phyloP scores from a whole-genome alignment of 2,797 vertebrate species.

The Neomorphus geoffroyi region DNA sequence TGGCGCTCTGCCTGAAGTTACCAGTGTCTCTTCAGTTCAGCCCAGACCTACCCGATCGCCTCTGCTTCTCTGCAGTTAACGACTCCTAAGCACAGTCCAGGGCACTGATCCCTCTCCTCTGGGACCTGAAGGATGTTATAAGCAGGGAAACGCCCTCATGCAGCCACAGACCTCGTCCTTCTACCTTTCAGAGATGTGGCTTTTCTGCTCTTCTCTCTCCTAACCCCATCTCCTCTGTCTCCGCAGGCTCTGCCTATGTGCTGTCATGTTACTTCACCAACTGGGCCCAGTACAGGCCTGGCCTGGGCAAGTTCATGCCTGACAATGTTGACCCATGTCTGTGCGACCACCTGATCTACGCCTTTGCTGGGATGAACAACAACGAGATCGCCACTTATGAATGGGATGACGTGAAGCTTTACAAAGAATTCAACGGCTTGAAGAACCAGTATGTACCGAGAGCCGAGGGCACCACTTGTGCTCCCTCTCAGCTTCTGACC shows the following conservation, averaged over 20 bases:
- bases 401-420: conserved; percentile 79
- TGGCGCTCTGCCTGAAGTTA: too few species aligned
- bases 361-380: conserved; percentile 81
- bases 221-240: not conserved
- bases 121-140: too few species aligned
- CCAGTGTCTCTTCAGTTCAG: not conserved
- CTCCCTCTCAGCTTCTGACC: too few species aligned
- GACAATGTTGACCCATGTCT: conserved; percentile 77
- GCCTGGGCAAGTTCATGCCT: conserved; percentile 73
- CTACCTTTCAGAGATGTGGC: too few species aligned
- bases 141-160: too few species aligned
- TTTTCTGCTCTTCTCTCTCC: not conserved
- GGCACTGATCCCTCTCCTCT: too few species aligned
- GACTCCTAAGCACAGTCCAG: too few species aligned
- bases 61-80: too few species aligned
- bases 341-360: conserved; percentile 81
- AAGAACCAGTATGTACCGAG: too few species aligned
- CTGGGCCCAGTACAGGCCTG: conserved; percentile 67
- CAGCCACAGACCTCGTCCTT: too few species aligned
- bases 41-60: not conserved
- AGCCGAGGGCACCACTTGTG: too few species aligned
- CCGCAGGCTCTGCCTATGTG: not conserved
- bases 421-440: conserved; percentile 77
- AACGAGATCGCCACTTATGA: conserved; percentile 76
- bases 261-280: too few species aligned